Conservation (phyloP, 2,797 vertebrate species). For the Margarornis squamiger region DNA sequence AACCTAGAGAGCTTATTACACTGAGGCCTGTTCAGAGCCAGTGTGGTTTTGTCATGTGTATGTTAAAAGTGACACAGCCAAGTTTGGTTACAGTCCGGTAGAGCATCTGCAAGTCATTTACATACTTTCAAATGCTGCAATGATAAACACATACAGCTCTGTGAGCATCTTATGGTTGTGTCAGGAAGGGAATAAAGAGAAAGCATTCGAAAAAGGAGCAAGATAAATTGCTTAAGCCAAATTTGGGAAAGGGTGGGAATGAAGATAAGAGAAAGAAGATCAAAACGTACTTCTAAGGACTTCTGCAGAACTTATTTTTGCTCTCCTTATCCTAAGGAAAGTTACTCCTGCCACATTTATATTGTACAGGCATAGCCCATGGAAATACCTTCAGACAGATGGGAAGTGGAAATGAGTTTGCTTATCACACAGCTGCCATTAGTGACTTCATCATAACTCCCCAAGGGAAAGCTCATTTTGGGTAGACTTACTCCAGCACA, state of each 20-base stretch:
- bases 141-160: conserved; percentile 37
- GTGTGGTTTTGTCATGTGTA: conserved; percentile 10
- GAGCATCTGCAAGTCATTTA: conserved; percentile 66
- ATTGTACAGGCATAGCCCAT: background rate
- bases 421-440: background rate
- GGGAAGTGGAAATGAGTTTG: background rate
- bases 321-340: background rate
- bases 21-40: background rate
- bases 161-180: background rate
- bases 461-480: background rate
- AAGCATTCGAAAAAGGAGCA: conserved; percentile 12
- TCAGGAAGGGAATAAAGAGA: conserved; percentile 41
- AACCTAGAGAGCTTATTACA: conserved; percentile 4
- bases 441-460: background rate
- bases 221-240: background rate
- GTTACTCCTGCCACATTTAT: background rate
- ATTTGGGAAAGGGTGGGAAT: background rate
- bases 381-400: background rate
- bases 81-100: background rate
- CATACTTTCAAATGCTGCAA: conserved; percentile 30
- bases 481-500: background rate
- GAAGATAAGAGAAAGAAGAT: background rate
- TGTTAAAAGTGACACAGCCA: conserved; percentile 48
- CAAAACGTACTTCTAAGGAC: background rate
- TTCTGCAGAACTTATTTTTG: background rate